Base-by-base conservation (phyloP, 2,888 invertebrate species). In the Endotricha flammealis region DNA sequence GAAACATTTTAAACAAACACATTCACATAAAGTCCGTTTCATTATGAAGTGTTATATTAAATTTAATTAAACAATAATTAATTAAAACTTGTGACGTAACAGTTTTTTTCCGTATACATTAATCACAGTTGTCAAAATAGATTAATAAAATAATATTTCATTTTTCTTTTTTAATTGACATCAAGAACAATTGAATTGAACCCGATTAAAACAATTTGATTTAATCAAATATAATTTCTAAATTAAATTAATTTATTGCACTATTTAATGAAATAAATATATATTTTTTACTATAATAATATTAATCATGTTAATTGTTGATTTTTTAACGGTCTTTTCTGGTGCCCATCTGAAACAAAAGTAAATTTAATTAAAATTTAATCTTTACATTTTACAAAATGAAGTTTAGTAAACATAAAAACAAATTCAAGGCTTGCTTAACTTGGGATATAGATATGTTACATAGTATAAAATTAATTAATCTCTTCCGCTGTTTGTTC, bases 321-420 rank as follows among this genome's bases (percentile, higher is more conserved):
- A n/a, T 24, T 49, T 38, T 42, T 38, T 46, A 48, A 46, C 48
- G 44, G 7, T 51, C 41, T 46, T 46, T 53, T 44, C 39, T 45
- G 11, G 45, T 41, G 55, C 41, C 57, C 73, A 76, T 74, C 77
- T 78, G 77, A 41, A 76, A 77, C 46, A 51, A 55, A 44, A 41
- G 16, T 9, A 8, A 13, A 8, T 8, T 34, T 27, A 32, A 41
- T 32, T 33, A 22, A 12, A 12, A 11, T 32, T 20, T 13, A 16
- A 20, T 16, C 6, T 16, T 34, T 20, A 12, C 16, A 13, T 8
- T 17, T 17, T 20, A 11, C 13, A n/a, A n/a, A n/a, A n/a, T n/a
- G n/a, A n/a, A n/a, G n/a, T n/a, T n/a, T n/a, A n/a, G n/a, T n/a
- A n/a, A n/a, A n/a, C n/a, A n/a, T n/a, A n/a, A n/a, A n/a, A n/a